phyloP scores from a whole-genome alignment of 2,888 invertebrate species.

The Phlogophora meticulosa region DNA sequence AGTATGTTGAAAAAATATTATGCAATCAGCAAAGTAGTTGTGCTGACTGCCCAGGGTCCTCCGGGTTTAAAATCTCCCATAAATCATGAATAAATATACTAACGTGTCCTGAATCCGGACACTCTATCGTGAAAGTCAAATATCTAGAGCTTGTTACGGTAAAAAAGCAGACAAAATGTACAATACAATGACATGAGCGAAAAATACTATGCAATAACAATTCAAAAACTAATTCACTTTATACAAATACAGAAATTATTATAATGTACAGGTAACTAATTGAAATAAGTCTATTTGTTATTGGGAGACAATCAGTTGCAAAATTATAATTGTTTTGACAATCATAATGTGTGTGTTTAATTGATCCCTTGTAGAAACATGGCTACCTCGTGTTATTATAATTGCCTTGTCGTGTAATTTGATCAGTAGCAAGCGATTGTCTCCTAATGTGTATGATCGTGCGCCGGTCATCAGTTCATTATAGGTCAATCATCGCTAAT shows the following conservation, averaged over 20 bases:
- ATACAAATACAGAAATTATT: slow-evolving; percentile 57
- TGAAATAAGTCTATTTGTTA: slow-evolving; percentile 32
- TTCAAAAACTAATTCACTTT: slow-evolving; percentile 51
- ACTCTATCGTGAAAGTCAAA: slow-evolving; percentile 24
- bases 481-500: slow-evolving; percentile 78
- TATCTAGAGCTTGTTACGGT: slow-evolving; percentile 8
- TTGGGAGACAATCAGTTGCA: slow-evolving; percentile 52
- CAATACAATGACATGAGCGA: slow-evolving; percentile 33
- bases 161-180: slow-evolving; percentile 45
- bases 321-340: slow-evolving; percentile 26
- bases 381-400: slow-evolving; percentile 34
- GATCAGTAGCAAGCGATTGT: slow-evolving; percentile 46
- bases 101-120: not conserved
- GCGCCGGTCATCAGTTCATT: slow-evolving; percentile 13
- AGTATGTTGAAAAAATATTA: not conserved
- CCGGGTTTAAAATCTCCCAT: no score
- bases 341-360: slow-evolving; percentile 42
- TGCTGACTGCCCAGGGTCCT: no score
- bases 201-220: slow-evolving; percentile 36
- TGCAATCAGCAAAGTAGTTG: not conserved
- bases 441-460: slow-evolving; percentile 38
- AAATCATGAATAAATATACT: not conserved
- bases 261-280: slow-evolving; percentile 62
- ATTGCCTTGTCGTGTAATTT: slow-evolving; percentile 33
- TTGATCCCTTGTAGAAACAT: slow-evolving; percentile 53